A percentile compares a stretch with the other conserved stretches of the same genome.
Evolutionary conservation across 2,113 vertebrate species (phyloP).

Genomic region (Antechinus flavipes): DNA sequence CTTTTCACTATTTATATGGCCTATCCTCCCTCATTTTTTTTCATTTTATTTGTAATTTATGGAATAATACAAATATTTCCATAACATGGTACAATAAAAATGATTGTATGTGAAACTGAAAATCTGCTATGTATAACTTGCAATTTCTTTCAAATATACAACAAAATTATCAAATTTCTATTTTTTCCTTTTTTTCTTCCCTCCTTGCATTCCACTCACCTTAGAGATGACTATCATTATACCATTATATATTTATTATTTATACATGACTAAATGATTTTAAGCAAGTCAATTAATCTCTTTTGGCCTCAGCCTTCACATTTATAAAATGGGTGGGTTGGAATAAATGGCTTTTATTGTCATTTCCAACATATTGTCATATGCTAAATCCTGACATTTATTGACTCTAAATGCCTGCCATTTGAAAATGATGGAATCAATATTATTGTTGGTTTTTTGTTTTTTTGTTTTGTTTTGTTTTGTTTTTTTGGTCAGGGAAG

Average conservation of each 20-base stretch:
- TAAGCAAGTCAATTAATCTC: not conserved
- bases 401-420: not conserved
- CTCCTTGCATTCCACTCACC: not conserved
- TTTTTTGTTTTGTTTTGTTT: not conserved
- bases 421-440: not conserved
- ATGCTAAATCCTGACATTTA: not conserved
- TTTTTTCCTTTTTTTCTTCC: not conserved
- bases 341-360: not conserved
- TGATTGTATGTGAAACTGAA: not conserved
- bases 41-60: not conserved
- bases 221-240: not conserved
- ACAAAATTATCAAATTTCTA: not conserved
- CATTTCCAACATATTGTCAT: not conserved
- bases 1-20: not conserved
- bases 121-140: not conserved
- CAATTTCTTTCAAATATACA: not conserved
- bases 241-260: not conserved
- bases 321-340: not conserved
- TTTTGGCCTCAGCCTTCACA: not conserved
- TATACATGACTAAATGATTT: not conserved
- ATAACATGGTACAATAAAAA: not conserved
- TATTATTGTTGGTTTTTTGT: not conserved
- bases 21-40: not conserved
- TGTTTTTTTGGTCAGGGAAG: slow-evolving; percentile 18
- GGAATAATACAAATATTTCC: not conserved